phyloP scores from a whole-genome alignment of 2,113 vertebrate genomes.

The Anthoscopus minutus region DNA sequence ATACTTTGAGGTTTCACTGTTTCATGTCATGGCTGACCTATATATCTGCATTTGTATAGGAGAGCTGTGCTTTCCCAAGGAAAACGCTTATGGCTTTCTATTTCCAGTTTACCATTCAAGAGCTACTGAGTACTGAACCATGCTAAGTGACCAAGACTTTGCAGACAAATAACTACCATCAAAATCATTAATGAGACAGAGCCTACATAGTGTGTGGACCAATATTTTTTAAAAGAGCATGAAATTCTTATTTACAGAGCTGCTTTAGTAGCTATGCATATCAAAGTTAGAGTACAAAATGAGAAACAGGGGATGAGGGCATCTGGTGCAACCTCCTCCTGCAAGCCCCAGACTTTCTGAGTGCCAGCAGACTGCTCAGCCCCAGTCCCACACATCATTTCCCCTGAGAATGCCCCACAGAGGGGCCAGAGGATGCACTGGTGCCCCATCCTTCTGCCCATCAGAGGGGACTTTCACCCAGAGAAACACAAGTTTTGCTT shows the following conservation, averaged over 20 bases:
- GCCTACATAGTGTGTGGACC: not conserved
- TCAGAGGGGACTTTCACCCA: not conserved
- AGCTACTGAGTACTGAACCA: not conserved
- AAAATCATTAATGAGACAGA: not conserved
- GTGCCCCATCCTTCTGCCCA: not conserved
- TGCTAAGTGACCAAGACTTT: not conserved
- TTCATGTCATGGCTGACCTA: not conserved
- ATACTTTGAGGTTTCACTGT: not conserved
- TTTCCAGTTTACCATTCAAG: not conserved
- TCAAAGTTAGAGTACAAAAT: not conserved
- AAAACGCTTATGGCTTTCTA: no score
- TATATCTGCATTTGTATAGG: not conserved
- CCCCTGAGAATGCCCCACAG: accelerated
- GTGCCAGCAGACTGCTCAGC: not conserved
- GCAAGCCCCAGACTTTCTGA: not conserved
- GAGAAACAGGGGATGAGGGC: not conserved
- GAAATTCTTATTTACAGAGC: not conserved
- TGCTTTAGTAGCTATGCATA: not conserved
- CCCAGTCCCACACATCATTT: not conserved
- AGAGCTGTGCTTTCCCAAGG: not conserved
- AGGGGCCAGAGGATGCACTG: not conserved
- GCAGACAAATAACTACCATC: not conserved
- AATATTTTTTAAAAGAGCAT: not conserved
- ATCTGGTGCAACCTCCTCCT: not conserved
- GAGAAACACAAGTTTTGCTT: not conserved